Evolutionary conservation across 2,797 vertebrate genomes (phyloP), one percentile per base, ranked within the genome.

Genomic region (Galago senegalensis): DNA sequence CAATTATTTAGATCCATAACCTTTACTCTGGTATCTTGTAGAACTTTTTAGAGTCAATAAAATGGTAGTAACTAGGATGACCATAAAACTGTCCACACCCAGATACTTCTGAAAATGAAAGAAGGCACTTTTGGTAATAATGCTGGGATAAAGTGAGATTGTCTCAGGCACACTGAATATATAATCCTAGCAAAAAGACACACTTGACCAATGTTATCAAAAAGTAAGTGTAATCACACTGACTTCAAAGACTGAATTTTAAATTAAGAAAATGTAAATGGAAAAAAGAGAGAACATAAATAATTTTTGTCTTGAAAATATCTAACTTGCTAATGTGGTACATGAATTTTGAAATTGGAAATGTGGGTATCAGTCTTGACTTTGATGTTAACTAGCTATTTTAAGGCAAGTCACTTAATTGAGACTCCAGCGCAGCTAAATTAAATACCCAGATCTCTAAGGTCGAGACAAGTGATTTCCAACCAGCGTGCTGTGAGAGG

Each of bases 281-380:
- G 11, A 61, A 40, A 72, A 49, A 63, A 53, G 0, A 80, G 37
- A 88, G 14, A 87, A 56, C 11, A 5, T 27, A 46, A 73, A 60
- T 89, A 18, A 93, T 40, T 49, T 81, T 34, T 88, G 69, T 79
- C 58, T 91, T 88, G 27, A 85, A 95, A 93, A 95, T 34, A 96
- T 60, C 89, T 80, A 94, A 93, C 23, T 70, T 96, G 73, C 7
- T 84, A 60, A 67, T 70, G 13, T 61, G 77, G 53, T 46, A 86
- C 34, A 86, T 84, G 12, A 73, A 91, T 79, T 92, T 31, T 94
- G 63, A 91, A 94, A 92, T 1, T 83, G 46, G 82, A 93, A 94
- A 75, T 29, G 49, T 27, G 76, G 17, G 7, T 85, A 65, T 31
- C 27, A 70, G 40, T 61, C 69, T 49, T 89, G 80, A 93, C 31